phyloP scores from a whole-genome alignment of 2,797 vertebrate genomes.

The Channa striata region DNA sequence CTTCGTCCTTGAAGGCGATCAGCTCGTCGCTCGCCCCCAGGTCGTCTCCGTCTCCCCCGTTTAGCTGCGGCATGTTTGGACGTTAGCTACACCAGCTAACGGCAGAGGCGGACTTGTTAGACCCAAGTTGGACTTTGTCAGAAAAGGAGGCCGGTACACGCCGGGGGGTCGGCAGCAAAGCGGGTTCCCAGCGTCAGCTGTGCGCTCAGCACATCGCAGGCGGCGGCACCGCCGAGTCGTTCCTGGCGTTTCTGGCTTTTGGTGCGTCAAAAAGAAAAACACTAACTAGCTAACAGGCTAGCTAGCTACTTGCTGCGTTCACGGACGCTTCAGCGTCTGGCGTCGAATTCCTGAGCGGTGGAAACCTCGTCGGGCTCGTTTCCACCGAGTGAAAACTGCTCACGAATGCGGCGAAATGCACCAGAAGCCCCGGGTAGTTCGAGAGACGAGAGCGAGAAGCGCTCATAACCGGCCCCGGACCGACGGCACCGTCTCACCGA shows the following conservation, averaged over 20 bases:
- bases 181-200: background rate
- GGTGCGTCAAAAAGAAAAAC: background rate
- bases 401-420: background rate
- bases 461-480: background rate
- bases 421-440: background rate
- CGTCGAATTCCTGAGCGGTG: slow-evolving; percentile 65
- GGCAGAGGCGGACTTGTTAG: background rate
- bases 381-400: slow-evolving; percentile 1
- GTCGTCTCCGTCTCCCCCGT: slow-evolving; percentile 87
- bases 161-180: background rate
- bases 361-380: slow-evolving; percentile 23
- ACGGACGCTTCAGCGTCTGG: slow-evolving; percentile 49
- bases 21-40: slow-evolving; percentile 93
- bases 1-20: slow-evolving; percentile 93
- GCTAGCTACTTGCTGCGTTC: slow-evolving; percentile 69
- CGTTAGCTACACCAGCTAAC: slow-evolving; percentile 61
- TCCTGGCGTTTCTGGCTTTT: background rate
- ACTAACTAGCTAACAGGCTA: slow-evolving; percentile 55
- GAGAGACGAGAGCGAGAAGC: accelerated
- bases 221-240: too few relatives aligned
- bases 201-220: background rate
- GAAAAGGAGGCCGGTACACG: background rate
- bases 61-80: slow-evolving; percentile 86
- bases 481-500: slow-evolving; percentile 18
- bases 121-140: slow-evolving; percentile 22